A percentile compares a stretch with the other conserved stretches of the same genome.
Evolutionary conservation across 2,888 invertebrate species (phyloP).

Genomic region (Nebria salina): DNA sequence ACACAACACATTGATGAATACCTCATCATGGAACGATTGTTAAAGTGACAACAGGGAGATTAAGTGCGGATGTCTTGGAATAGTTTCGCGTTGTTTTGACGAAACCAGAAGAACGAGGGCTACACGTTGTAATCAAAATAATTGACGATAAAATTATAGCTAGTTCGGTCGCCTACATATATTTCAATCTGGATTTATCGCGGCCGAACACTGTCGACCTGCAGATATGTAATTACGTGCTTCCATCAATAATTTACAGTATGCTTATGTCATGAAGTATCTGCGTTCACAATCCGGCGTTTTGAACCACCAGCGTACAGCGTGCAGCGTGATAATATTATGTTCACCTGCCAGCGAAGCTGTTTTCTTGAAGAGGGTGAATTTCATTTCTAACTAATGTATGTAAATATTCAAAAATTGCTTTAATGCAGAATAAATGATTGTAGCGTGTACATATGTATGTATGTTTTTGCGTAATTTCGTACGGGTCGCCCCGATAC

Average conservation of each 20-base stretch:
- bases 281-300: slow-evolving; percentile 35
- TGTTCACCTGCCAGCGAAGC: too few species aligned
- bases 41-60: background rate
- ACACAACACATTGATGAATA: background rate
- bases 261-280: slow-evolving; percentile 47
- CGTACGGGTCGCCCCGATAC: too few species aligned
- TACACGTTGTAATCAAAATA: slow-evolving; percentile 53
- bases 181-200: slow-evolving; percentile 51
- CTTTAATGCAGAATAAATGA: background rate
- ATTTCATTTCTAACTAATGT: too few species aligned
- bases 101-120: slow-evolving; percentile 40
- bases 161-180: slow-evolving; percentile 53
- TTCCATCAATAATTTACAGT: slow-evolving; percentile 48
- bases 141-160: slow-evolving; percentile 54
- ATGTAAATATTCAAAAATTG: too few species aligned
- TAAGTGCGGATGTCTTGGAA: background rate
- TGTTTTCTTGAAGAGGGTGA: too few species aligned
- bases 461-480: background rate
- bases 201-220: slow-evolving; percentile 44
- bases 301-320: too few species aligned
- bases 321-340: too few species aligned
- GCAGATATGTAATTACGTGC: slow-evolving; percentile 47
- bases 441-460: background rate
- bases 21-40: background rate
- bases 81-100: slow-evolving; percentile 34